Evolutionary conservation across 2,113 vertebrate genomes (phyloP).

Genomic region (Pseudopodoces humilis): DNA sequence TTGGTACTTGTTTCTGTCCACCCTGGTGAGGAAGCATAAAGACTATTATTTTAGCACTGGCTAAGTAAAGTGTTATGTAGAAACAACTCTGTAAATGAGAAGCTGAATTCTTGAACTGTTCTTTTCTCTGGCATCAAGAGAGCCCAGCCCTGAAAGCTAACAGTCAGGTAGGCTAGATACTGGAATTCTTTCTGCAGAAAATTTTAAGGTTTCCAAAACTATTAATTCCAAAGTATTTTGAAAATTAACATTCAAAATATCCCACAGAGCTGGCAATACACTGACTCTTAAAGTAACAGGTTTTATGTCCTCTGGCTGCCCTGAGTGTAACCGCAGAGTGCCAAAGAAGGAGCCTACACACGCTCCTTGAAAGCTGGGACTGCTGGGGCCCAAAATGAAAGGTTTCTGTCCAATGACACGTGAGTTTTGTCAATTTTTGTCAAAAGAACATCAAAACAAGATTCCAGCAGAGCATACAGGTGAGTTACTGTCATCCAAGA

Average conservation of each 20-base stretch:
- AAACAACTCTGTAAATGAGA: background rate
- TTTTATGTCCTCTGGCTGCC: background rate
- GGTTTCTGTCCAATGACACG: background rate
- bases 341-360: background rate
- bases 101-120: background rate
- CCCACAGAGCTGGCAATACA: background rate
- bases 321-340: background rate
- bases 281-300: background rate
- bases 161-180: background rate
- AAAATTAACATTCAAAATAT: background rate
- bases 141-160: slow-evolving; percentile 18
- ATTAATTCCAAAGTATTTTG: background rate
- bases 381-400: background rate
- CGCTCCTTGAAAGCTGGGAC: background rate
- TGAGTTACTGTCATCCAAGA: background rate
- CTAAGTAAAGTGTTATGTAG: background rate
- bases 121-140: background rate
- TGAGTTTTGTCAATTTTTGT: background rate
- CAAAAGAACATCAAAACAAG: background rate
- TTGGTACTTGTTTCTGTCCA: slow-evolving; percentile 99
- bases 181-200: background rate
- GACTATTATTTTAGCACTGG: background rate
- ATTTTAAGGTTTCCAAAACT: background rate
- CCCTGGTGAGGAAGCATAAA: slow-evolving; percentile 73
- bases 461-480: background rate